phyloP scores from a whole-genome alignment of 2,113 vertebrate genomes.

The Oenanthe oenanthe region DNA sequence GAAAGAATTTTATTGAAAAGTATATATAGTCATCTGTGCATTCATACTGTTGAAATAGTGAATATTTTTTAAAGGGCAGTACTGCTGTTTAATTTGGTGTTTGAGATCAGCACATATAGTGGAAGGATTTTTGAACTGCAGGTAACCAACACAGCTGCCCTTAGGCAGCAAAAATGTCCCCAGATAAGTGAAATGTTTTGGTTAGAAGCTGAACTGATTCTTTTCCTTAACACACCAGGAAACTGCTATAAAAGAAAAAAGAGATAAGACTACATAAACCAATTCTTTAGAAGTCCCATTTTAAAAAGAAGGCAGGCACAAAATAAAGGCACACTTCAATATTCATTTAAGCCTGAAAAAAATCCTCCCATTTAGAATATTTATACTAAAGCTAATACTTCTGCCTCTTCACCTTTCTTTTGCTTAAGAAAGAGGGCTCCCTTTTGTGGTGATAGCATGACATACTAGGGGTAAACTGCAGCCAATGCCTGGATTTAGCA shows the following conservation, averaged over 20 bases:
- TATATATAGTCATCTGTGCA: not conserved
- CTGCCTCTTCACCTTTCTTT: not conserved
- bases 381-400: not conserved
- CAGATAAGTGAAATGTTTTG: not conserved
- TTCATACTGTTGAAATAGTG: not conserved
- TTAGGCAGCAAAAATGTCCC: not conserved
- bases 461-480: not conserved
- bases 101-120: not conserved
- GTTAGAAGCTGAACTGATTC: not conserved
- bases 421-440: not conserved
- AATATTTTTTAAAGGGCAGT: slow-evolving; percentile 25
- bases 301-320: not conserved
- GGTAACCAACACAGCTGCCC: not conserved
- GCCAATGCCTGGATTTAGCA: not conserved
- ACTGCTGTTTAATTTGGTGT: not conserved
- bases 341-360: not conserved
- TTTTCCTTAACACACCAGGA: not conserved
- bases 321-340: not conserved
- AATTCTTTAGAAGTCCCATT: not conserved
- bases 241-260: not conserved
- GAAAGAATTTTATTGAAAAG: slow-evolving; percentile 41
- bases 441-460: not conserved
- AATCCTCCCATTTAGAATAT: not conserved
- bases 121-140: not conserved
- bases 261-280: not conserved